Evolutionary conservation across 2,888 invertebrate species (phyloP), one percentile per base, ranked within the genome.

Genomic region (Plagiodera versicolora): DNA sequence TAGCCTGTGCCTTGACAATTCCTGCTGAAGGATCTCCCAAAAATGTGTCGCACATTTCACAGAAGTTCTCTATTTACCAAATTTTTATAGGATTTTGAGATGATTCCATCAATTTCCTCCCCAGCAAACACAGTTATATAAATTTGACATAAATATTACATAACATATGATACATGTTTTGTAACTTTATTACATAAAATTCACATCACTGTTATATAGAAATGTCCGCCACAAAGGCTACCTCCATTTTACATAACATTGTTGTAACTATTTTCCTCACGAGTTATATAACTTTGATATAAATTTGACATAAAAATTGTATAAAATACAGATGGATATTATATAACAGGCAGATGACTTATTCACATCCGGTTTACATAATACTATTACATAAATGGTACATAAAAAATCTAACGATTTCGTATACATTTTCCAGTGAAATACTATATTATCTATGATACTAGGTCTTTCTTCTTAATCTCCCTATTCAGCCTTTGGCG

Each of bases 1-100:
- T 17, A 6, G 58, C 52, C n/a, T 58, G 46, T 19, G 39, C 11
- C 39, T 58, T 58, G 10, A 58, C 53, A 39, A 58, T 52, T 14
- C 19, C 28, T 30, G 59, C 49, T n/a, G 55, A 17, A 10, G 39
- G 47, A 19, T 8, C n/a, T 44, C n/a, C 9, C 16, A 55, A 28
- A 44, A 60, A 54, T 39, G 32, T 47, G 11, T 58, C 53, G 30
- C 53, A 58, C 11, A 58, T n/a, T n/a, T n/a, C n/a, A n/a, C n/a
- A n/a, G n/a, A n/a, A n/a, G n/a, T n/a, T n/a, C n/a, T n/a, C n/a
- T n/a, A n/a, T n/a, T n/a, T n/a, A n/a, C n/a, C n/a, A n/a, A n/a
- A n/a, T n/a, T n/a, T n/a, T n/a, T n/a, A n/a, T n/a, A n/a, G n/a
- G n/a, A n/a, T n/a, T n/a, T n/a, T n/a, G n/a, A 28, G 28, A 28